Percentiles rank a stretch among this genome's conserved stretches.
phyloP scores from a whole-genome alignment of 2,113 vertebrate genomes.

The Actenoides lindsayi region DNA sequence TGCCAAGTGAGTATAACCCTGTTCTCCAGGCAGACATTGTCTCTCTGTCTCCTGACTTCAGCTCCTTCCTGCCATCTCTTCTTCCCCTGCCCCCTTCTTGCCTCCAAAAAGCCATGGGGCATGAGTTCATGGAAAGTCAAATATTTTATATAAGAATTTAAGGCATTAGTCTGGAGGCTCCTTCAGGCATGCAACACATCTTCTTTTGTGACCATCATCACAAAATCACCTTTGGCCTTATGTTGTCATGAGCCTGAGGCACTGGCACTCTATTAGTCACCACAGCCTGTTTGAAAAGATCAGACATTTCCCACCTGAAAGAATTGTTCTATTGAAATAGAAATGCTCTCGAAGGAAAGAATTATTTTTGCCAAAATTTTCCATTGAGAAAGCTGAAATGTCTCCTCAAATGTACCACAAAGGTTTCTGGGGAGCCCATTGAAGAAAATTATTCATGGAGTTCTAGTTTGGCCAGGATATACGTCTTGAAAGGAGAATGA shows the following conservation, averaged over 20 bases:
- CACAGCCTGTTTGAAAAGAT: neutral
- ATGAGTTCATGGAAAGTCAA: neutral
- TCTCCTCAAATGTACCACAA: neutral
- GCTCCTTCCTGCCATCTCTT: neutral
- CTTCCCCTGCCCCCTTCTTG: neutral
- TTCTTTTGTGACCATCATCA: neutral
- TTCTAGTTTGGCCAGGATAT: neutral
- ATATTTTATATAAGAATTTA: neutral
- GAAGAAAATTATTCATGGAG: neutral
- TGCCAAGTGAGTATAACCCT: neutral
- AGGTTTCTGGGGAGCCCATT: accelerated
- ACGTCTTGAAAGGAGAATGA: neutral
- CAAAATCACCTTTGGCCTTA: neutral
- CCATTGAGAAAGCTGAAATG: neutral
- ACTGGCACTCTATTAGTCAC: neutral
- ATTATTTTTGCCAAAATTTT: neutral
- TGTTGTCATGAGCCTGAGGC: neutral
- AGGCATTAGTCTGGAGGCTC: neutral
- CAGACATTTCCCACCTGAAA: neutral
- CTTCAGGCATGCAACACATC: neutral
- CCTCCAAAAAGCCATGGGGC: neutral
- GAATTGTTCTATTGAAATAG: neutral
- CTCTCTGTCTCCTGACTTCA: neutral
- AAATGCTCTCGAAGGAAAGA: neutral
- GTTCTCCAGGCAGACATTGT: neutral